phyloP scores from a whole-genome alignment of 2,797 vertebrate species.

The Corythornis leucogaster region DNA sequence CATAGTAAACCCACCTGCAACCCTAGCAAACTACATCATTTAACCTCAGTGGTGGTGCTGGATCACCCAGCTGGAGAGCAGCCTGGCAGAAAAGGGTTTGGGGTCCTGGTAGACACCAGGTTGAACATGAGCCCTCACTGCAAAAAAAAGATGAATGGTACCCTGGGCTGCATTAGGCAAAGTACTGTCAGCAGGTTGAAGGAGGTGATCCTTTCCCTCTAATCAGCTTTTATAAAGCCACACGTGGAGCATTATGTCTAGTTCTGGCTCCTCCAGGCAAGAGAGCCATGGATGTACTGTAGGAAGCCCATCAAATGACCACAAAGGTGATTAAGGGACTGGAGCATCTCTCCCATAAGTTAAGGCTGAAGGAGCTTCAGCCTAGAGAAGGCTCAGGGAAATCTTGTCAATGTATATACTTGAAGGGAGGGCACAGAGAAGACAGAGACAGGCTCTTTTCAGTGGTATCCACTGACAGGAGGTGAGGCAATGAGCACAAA shows the following conservation, averaged over 20 bases:
- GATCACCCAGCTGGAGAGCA: not conserved
- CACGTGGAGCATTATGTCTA: not conserved
- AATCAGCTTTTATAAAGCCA: not conserved
- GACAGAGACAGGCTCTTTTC: not conserved
- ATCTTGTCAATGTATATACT: not conserved
- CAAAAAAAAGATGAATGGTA: not conserved
- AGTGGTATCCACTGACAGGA: not conserved
- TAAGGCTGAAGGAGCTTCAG: not conserved
- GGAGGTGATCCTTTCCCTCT: not conserved
- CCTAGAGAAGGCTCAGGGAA: not conserved
- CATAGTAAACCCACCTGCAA: not conserved
- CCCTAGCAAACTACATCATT: not conserved
- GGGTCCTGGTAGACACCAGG: not conserved
- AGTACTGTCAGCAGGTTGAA: not conserved
- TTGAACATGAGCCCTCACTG: rapidly evolving
- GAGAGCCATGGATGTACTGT: not conserved
- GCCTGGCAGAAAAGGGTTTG: not conserved
- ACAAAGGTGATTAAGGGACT: not conserved
- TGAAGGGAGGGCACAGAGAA: not conserved
- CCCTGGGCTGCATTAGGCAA: not conserved
- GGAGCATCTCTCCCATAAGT: not conserved
- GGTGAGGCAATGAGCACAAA: not conserved
- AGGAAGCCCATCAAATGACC: not conserved
- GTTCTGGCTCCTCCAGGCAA: not conserved
- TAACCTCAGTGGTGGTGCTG: not conserved